Conservation (phyloP, 2,797 vertebrate species). For the Coregonus ussuriensis region DNA sequence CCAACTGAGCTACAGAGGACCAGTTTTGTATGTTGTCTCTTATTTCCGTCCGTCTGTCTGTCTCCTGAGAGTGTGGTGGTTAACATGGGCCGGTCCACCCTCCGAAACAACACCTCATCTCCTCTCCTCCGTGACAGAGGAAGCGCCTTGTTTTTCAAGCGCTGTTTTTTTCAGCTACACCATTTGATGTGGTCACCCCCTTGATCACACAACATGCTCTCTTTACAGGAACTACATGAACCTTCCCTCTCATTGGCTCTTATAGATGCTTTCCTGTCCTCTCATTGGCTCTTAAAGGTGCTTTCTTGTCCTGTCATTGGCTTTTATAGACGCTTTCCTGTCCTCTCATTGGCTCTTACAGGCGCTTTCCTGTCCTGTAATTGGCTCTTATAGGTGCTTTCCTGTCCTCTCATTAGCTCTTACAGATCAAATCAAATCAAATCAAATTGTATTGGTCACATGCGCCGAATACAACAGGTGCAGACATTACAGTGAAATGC, state of each 20-base stretch:
- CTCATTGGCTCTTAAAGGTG: conserved; percentile 58
- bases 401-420: conserved; percentile 51
- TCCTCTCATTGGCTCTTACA: conserved; percentile 60
- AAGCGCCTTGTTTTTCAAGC: conserved; percentile 77
- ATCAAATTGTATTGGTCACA: too few species aligned
- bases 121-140: conserved; percentile 62
- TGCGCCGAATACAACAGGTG: too few species aligned
- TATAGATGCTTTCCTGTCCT: conserved; percentile 35
- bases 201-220: conserved; percentile 82
- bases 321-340: conserved; percentile 53
- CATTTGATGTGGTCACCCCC: conserved; percentile 77
- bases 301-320: conserved; percentile 39
- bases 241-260: conserved; percentile 60
- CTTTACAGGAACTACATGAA: conserved; percentile 77
- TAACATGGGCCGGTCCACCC: conserved; percentile 62
- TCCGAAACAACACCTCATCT: conserved; percentile 68
- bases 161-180: conserved; percentile 72
- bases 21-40: not conserved
- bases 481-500: too few species aligned
- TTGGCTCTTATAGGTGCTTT: too few species aligned
- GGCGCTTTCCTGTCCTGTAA: conserved; percentile 8
- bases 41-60: conserved; percentile 50
- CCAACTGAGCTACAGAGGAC: too few species aligned
- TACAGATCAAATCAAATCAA: conserved; percentile 11
- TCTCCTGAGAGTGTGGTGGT: conserved; percentile 64